A percentile compares a stretch with the other conserved stretches of the same genome.
These are phyloP conservation scores for Hoplostethus mediterraneus DNA, from an alignment of 2,797 vertebrate species.

Conservation along the genomic window DNA sequence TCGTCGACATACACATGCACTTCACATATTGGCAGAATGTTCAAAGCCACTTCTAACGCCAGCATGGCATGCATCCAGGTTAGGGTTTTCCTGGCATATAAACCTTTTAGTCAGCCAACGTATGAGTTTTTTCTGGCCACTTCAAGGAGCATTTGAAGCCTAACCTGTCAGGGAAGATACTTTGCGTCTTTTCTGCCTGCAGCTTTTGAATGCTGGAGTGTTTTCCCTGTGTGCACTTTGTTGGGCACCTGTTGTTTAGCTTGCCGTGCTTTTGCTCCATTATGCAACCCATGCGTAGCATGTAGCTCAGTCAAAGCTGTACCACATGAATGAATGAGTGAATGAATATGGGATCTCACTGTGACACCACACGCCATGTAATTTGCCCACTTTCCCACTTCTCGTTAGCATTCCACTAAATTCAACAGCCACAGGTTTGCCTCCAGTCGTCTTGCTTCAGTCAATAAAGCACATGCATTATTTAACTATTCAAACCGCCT, in stretches of 20 bases:
- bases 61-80: neutral
- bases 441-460: conserved; percentile 19
- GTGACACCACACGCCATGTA: conserved; percentile 63
- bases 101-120: neutral
- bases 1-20: neutral
- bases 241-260: neutral
- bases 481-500: conserved; percentile 17
- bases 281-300: neutral
- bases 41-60: neutral
- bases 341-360: conserved; percentile 56
- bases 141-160: neutral
- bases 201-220: neutral
- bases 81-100: neutral
- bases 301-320: conserved; percentile 16
- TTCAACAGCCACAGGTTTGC: conserved; percentile 50
- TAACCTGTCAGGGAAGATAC: conserved; percentile 9
- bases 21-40: neutral
- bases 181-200: neutral
- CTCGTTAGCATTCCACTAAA: conserved; percentile 47
- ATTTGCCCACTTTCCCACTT: conserved; percentile 64
- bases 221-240: neutral
- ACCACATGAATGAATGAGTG: conserved; percentile 61
- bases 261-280: neutral
- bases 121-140: neutral
- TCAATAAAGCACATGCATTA: conserved; percentile 25